phyloP scores from a whole-genome alignment of 2,888 invertebrate species.

The Tipula vernalis region DNA sequence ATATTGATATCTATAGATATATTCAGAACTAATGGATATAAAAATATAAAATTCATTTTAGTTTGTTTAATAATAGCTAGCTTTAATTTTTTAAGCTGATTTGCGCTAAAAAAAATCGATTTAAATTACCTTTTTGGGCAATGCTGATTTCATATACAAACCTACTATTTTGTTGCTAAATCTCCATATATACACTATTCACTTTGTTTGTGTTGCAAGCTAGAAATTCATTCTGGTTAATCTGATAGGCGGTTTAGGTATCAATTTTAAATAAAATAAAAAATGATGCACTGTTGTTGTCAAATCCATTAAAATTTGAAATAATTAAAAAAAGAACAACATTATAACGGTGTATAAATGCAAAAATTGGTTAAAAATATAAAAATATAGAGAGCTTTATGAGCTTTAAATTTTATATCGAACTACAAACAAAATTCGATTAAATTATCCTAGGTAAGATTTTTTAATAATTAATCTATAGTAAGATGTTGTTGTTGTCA shows the following conservation, averaged over 20 bases:
- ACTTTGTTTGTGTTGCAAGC: not conserved
- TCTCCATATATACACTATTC: too few relatives aligned
- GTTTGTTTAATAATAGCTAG: not conserved
- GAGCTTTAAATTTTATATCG: too few relatives aligned
- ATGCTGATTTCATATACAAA: not conserved
- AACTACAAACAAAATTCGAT: too few relatives aligned
- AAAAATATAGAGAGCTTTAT: too few relatives aligned
- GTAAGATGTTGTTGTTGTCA: too few relatives aligned
- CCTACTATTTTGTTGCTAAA: not conserved
- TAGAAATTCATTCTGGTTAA: not conserved
- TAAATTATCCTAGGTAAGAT: too few relatives aligned
- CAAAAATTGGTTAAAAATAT: too few relatives aligned
- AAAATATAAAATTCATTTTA: not conserved
- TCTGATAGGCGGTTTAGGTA: not conserved
- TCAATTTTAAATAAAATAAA: not conserved
- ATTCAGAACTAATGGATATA: not conserved
- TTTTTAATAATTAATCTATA: too few relatives aligned
- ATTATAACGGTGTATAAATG: too few relatives aligned
- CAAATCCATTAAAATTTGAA: too few relatives aligned
- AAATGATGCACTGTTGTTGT: too few relatives aligned
- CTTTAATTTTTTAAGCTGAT: not conserved
- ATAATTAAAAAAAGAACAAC: too few relatives aligned
- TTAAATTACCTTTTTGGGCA: not conserved
- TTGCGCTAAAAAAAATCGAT: not conserved
- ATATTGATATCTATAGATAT: not conserved